Percentiles rank a stretch among this genome's conserved stretches.
phyloP scores from a whole-genome alignment of 2,888 invertebrate species.

The Nemotelus pantherinus region DNA sequence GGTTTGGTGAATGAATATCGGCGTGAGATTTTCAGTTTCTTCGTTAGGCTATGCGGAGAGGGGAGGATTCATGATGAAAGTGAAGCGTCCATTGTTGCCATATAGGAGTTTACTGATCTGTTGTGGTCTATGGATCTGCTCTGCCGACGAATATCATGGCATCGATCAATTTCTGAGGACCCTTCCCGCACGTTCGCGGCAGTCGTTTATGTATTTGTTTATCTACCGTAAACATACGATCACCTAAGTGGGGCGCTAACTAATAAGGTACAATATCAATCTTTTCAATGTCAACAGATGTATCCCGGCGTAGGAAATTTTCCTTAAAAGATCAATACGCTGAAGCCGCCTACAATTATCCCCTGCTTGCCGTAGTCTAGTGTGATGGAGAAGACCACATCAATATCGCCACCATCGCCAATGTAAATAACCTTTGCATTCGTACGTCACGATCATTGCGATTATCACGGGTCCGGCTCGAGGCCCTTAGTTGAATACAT shows the following conservation, averaged over 20 bases:
- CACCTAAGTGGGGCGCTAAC: constrained; percentile 30
- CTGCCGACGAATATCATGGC: no score
- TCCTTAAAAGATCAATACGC: constrained; percentile 15
- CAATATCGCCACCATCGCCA: constrained; percentile 16
- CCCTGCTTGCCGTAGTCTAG: neutral
- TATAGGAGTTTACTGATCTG: no score
- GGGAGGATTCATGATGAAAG: no score
- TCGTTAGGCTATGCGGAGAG: no score
- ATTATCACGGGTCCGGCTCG: neutral
- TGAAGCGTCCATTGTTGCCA: no score
- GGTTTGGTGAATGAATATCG: no score
- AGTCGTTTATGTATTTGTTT: neutral
- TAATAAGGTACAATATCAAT: constrained; percentile 40
- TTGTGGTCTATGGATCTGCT: no score
- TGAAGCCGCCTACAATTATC: constrained; percentile 22
- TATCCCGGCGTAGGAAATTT: neutral
- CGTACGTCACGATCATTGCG: neutral
- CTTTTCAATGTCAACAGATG: neutral
- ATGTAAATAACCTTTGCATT: constrained; percentile 19
- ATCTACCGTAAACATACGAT: neutral
- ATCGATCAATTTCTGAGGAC: no score
- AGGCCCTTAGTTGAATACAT: neutral
- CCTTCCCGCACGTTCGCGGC: no score
- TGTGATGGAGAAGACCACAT: neutral
- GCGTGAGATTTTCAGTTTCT: no score